Evolutionary conservation across 64 coral and sea anemone genomes (phyloP).

Genomic region (Anthopleura sola): DNA sequence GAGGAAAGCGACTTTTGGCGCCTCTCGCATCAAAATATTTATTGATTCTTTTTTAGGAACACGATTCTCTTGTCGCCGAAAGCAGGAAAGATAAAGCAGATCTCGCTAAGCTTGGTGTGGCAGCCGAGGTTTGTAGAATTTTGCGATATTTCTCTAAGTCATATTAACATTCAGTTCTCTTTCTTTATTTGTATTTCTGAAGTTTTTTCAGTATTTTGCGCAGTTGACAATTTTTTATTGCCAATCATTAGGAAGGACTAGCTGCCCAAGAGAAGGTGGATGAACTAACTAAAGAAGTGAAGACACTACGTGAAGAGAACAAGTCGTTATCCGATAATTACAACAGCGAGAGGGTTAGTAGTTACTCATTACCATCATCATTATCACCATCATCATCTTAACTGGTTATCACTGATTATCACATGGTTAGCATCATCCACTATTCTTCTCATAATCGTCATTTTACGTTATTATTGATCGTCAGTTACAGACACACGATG

Average conservation of each 20-base stretch:
- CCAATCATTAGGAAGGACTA: conserved; percentile 76
- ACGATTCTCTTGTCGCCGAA: conserved; percentile 75
- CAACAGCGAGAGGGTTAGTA: conserved; percentile 96
- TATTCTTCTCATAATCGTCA: not conserved
- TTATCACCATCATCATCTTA: not conserved
- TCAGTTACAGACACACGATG: no score
- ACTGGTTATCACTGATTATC: not conserved
- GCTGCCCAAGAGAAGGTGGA: conserved; percentile 94
- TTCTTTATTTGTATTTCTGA: not conserved
- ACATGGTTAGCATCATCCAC: not conserved
- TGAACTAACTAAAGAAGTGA: conserved; percentile 81
- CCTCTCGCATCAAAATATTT: no score
- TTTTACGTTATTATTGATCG: not conserved
- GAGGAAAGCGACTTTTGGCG: not conserved
- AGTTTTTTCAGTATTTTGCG: not conserved
- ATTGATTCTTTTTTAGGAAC: conserved; percentile 45
- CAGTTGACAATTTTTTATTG: not conserved
- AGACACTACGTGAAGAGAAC: conserved; percentile 86
- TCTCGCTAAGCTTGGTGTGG: conserved; percentile 82
- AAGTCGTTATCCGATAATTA: conserved; percentile 89
- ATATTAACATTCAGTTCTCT: no score
- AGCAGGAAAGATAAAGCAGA: conserved; percentile 88
- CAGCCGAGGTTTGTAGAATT: conserved; percentile 62
- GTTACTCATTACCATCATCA: not conserved
- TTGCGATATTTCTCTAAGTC: no score